Evolutionary conservation across 2,888 invertebrate species (phyloP).

Genomic region (Anorthoa munda): DNA sequence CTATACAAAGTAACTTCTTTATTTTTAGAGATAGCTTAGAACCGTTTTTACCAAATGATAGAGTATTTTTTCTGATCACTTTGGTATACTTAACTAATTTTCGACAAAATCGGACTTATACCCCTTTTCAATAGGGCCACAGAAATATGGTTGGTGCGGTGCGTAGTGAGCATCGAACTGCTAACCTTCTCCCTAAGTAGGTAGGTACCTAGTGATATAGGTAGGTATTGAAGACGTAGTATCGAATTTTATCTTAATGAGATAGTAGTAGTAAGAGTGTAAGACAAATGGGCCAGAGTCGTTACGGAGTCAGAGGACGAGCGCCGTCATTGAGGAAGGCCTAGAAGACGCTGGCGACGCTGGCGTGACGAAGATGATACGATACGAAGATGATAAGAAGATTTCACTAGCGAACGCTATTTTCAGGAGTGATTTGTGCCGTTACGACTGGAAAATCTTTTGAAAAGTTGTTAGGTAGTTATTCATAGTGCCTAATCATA

Average conservation of each 20-base stretch:
- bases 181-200: neutral
- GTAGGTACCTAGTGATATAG: neutral
- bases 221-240: neutral
- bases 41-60: no score
- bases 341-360: no score
- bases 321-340: no score
- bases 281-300: no score
- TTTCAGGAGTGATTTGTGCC: constrained; percentile 6
- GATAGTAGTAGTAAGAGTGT: neutral
- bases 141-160: neutral
- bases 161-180: neutral
- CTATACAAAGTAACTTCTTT: no score
- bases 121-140: no score
- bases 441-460: neutral
- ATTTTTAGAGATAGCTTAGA: no score
- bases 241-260: neutral
- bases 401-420: neutral
- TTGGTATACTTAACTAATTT: no score
- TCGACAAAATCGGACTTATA: no score
- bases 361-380: no score
- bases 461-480: neutral
- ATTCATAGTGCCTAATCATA: neutral
- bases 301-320: no score
- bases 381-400: neutral
- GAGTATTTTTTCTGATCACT: no score